Evolutionary conservation across 2,888 invertebrate genomes (phyloP).

Genomic region (Mechanitis messenoides): DNA sequence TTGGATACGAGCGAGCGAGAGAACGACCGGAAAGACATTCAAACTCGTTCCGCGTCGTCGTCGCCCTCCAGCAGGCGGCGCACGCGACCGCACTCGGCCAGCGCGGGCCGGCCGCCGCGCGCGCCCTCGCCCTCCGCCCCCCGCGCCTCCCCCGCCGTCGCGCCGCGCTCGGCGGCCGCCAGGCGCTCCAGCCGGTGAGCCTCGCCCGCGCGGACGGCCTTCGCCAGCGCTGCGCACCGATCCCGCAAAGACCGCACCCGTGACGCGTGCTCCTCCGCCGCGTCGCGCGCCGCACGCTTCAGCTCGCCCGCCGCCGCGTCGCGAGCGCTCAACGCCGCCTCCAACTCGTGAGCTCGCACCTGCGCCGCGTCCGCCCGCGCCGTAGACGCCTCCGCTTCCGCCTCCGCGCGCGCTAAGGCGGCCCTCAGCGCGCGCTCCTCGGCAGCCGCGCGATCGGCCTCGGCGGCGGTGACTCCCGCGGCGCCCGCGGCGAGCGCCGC

Average conservation of each 20-base stretch:
- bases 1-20: no score
- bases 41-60: slow-evolving; percentile 25
- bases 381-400: slow-evolving; percentile 31
- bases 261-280: slow-evolving; percentile 78
- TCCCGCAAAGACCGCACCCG: slow-evolving; percentile 75
- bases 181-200: slow-evolving; percentile 73
- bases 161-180: slow-evolving; percentile 41
- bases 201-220: slow-evolving; percentile 75
- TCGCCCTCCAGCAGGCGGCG: slow-evolving; percentile 33
- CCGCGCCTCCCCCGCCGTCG: slow-evolving; percentile 65
- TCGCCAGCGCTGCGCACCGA: slow-evolving; percentile 76
- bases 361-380: slow-evolving; percentile 53
- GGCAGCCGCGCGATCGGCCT: slow-evolving; percentile 68
- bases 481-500: slow-evolving; percentile 37
- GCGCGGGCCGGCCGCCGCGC: slow-evolving; percentile 28
- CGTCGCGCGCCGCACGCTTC: slow-evolving; percentile 66
- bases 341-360: slow-evolving; percentile 56
- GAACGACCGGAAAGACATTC: slow-evolving; percentile 10
- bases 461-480: slow-evolving; percentile 30
- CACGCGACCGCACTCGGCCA: slow-evolving; percentile 34
- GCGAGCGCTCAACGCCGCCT: slow-evolving; percentile 52
- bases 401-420: slow-evolving; percentile 36
- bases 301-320: slow-evolving; percentile 64
- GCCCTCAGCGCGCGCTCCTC: slow-evolving; percentile 72
- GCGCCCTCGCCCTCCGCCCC: slow-evolving; percentile 54